Conservation (phyloP, 35 echinoderm and acorn worm species). For the Patiria miniata region DNA sequence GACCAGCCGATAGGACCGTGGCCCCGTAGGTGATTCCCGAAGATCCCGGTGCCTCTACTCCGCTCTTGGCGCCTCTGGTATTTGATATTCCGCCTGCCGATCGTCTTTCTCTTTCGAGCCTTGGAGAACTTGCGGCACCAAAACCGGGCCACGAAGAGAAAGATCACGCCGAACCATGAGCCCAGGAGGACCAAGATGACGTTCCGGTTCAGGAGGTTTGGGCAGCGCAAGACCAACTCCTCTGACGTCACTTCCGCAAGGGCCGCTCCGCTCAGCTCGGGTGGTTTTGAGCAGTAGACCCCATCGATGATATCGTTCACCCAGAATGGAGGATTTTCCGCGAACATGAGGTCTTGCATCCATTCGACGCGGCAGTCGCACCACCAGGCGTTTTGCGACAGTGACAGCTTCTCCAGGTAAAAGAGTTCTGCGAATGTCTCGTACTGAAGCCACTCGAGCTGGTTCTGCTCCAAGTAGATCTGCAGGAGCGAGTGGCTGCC, state of each 20-base stretch:
- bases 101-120: neutral
- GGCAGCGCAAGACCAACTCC: neutral
- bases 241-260: neutral
- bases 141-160: neutral
- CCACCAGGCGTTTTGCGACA: neutral
- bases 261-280: neutral
- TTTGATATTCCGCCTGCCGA: neutral
- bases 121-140: neutral
- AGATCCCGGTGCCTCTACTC: neutral
- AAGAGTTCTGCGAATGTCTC: neutral
- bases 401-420: neutral
- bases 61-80: neutral
- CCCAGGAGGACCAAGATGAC: neutral
- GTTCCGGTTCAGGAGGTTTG: neutral
- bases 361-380: constrained; percentile 14
- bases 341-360: neutral
- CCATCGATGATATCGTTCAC: neutral
- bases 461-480: neutral
- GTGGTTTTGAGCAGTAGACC: neutral
- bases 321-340: neutral
- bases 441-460: neutral
- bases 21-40: neutral
- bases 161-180: neutral
- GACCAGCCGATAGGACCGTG: neutral
- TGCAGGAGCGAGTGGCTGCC: neutral